Evolutionary conservation across 2,113 vertebrate species (phyloP).

Genomic region (Tragelaphus scriptus): DNA sequence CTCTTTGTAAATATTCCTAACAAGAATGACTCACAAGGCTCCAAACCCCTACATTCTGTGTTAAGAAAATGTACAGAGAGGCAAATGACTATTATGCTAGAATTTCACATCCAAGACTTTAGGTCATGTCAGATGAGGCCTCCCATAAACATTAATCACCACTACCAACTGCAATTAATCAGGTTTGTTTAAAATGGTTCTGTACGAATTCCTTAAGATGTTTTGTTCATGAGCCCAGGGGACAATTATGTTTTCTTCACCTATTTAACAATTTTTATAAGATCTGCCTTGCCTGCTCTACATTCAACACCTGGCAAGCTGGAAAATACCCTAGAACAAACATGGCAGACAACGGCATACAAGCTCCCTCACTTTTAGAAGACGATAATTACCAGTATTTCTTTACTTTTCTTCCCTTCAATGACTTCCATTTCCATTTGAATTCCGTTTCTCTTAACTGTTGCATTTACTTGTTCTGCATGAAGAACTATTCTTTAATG

Average conservation of each 20-base stretch:
- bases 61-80: background rate
- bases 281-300: background rate
- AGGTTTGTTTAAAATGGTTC: background rate
- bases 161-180: too few relatives aligned
- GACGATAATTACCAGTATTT: background rate
- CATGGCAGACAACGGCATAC: fast-evolving
- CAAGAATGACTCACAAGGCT: background rate
- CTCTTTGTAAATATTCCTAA: background rate
- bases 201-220: background rate
- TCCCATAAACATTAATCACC: background rate
- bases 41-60: background rate
- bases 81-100: background rate
- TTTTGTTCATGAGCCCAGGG: background rate
- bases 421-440: background rate
- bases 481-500: background rate
- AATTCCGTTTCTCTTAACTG: background rate
- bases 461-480: background rate
- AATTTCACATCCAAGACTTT: background rate
- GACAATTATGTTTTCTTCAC: background rate
- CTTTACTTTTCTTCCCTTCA: background rate
- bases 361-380: background rate
- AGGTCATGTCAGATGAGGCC: background rate
- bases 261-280: background rate
- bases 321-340: background rate
- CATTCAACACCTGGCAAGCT: background rate